Base-by-base conservation (phyloP, 2,888 invertebrate genomes). In the Zaprionus lineosus region DNA sequence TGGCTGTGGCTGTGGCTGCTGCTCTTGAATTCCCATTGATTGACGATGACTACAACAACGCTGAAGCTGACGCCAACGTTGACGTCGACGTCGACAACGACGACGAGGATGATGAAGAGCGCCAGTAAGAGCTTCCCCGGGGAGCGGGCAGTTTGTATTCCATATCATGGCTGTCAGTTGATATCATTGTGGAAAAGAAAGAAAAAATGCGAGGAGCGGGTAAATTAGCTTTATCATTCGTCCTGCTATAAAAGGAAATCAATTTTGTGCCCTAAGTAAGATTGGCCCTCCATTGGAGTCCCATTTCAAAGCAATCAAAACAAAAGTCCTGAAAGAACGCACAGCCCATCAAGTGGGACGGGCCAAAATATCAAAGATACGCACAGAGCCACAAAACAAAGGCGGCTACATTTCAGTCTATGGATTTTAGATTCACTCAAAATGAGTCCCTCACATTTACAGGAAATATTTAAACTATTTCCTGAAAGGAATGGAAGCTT, bases 1-100 rank as follows among this genome's bases (percentile, higher is more conserved):
- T 53, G n/a, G n/a, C 5, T n/a, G 21, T 2, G 18, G 12, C 44
- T 41, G 41, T 24, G 40, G 50, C 31, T 41, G 57, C 66, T 61
- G 70, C 76, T 73, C 73, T 62, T 78, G 83, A 82, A 70, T 60
- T 67, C 68, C 46, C 64, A 78, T 78, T 83, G 78, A 78, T 78
- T 83, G 83, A 78, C 83, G 74, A 74, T 57, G 60, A 68, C 50
- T n/a, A n/a, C n/a, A n/a, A n/a, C n/a, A n/a, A n/a, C n/a, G n/a
- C n/a, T n/a, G n/a, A n/a, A n/a, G n/a, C n/a, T n/a, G n/a, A n/a
- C n/a, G n/a, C n/a, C n/a, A n/a, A n/a, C n/a, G n/a, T n/a, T n/a
- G n/a, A n/a, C n/a, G n/a, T n/a, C n/a, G n/a, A n/a, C n/a, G n/a
- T n/a, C n/a, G 51, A 50, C 36, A 41, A 67, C 29, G 31, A 33